Evolutionary conservation across 1,140 invertebrate genomes (phyloP).

Genomic region (Zaprionus kolodkinae): DNA sequence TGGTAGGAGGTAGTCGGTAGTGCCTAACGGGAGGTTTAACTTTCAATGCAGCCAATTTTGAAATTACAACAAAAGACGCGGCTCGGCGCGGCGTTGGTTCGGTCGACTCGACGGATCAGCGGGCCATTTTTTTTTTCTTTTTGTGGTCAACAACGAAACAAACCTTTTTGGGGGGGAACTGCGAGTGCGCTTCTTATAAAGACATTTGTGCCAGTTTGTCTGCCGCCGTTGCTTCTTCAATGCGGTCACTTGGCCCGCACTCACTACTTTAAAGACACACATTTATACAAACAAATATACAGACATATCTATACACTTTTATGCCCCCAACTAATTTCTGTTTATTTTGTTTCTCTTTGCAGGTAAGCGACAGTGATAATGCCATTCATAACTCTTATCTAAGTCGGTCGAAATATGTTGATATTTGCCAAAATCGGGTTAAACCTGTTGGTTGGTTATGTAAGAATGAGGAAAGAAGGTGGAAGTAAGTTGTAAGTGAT

Average conservation of each 20-base stretch:
- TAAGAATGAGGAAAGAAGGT: neutral
- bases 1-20: neutral
- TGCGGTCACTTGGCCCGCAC: conserved; percentile 49
- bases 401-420: conserved; percentile 53
- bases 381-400: conserved; percentile 61
- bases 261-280: neutral
- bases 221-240: conserved; percentile 26
- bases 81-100: neutral
- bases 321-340: conserved; percentile 48
- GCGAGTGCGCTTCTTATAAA: conserved; percentile 51
- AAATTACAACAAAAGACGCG: conserved; percentile 70
- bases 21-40: conserved; percentile 18
- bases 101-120: conserved; percentile 9
- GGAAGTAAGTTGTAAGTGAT: neutral
- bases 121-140: conserved; percentile 49
- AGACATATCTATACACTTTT: neutral
- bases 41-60: conserved; percentile 71
- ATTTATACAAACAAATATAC: neutral
- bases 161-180: conserved; percentile 46
- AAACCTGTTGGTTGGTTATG: neutral
- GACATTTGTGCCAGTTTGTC: conserved; percentile 73
- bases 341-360: conserved; percentile 60
- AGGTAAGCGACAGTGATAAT: conserved; percentile 66
- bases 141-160: conserved; percentile 39
- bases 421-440: conserved; percentile 4